Evolutionary conservation across 2,797 vertebrate species (phyloP).

Genomic region (Enteromius treurensis): DNA sequence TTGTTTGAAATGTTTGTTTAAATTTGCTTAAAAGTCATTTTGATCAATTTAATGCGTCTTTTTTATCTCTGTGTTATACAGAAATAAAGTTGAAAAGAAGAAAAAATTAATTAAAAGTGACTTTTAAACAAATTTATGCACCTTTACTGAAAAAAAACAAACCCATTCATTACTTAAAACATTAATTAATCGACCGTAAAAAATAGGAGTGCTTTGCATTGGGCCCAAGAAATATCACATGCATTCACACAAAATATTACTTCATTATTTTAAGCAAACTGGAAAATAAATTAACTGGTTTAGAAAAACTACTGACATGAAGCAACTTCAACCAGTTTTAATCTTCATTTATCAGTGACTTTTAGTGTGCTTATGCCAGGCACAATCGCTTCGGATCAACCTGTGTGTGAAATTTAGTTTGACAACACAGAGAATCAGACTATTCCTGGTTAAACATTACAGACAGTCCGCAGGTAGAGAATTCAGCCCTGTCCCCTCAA

Average conservation of each 20-base stretch:
- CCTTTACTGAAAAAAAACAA: no score
- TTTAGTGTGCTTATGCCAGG: background rate
- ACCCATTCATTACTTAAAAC: no score
- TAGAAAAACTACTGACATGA: background rate
- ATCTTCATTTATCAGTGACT: background rate
- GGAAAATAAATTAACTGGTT: no score
- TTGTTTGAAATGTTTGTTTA: no score
- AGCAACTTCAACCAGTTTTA: background rate
- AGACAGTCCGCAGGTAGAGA: background rate
- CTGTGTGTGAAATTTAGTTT: background rate
- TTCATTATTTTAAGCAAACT: background rate
- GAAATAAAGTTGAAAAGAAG: no score
- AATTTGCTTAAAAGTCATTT: background rate
- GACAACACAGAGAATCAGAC: conserved; percentile 1
- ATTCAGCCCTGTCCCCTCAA: background rate
- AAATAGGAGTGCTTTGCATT: background rate
- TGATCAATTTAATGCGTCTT: no score
- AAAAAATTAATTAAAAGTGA: no score
- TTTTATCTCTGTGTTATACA: background rate
- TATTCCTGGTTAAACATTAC: conserved; percentile 11
- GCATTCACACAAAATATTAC: background rate
- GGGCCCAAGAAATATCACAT: background rate
- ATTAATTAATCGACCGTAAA: no score
- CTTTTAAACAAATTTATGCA: no score
- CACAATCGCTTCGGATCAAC: background rate